Evolutionary conservation across 2,113 vertebrate genomes (phyloP), one percentile per base, ranked within the genome.

Genomic region (Xenopus borealis): DNA sequence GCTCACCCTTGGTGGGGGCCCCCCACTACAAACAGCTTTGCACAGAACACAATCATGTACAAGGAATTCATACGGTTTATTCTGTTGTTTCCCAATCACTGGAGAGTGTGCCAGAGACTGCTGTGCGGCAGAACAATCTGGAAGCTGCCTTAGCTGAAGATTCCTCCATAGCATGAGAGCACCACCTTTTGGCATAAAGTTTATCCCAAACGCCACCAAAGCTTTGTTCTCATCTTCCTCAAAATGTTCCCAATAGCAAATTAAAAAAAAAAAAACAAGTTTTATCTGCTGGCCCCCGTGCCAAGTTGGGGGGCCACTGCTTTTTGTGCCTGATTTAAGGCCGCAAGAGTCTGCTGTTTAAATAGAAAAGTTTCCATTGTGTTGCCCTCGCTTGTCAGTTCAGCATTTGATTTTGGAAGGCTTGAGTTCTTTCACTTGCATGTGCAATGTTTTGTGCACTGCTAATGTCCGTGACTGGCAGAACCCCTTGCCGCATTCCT

Each of bases 381-480:
- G 47, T 47, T 2, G 46, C 12, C 12, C 10, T 47, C 12, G 46
- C 12, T 47, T 47, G 46, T 50, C 14, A 72, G 72, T 82, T 89
- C 81, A 90, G 85, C 94, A 98, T 81, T 98, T 98, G 82, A 96
- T 92, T 91, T 99, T 98, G 83, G 94, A 88, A 30, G 94, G 93
- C 91, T 98, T 98, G 77, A 97, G 89, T 85, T 99, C 97, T 89
- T 99, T 98, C 81, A 98, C 95, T 91, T 99, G 97, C 89, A 95
- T 95, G 89, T 99, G 97, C 88, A 99, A 92, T 23, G 97, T 99
- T 94, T 98, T 99, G 93, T 99, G 97, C 85, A 99, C 97, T 5
- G 97, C 97, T 84, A 99, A 93, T 80, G 97, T 99, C 89, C 97
- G 89, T 84, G 97, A 99, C 88, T 99, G 97, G 91, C 97, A 99